Conservation (phyloP, 2,797 vertebrate genomes). For the Sylvia borin region DNA sequence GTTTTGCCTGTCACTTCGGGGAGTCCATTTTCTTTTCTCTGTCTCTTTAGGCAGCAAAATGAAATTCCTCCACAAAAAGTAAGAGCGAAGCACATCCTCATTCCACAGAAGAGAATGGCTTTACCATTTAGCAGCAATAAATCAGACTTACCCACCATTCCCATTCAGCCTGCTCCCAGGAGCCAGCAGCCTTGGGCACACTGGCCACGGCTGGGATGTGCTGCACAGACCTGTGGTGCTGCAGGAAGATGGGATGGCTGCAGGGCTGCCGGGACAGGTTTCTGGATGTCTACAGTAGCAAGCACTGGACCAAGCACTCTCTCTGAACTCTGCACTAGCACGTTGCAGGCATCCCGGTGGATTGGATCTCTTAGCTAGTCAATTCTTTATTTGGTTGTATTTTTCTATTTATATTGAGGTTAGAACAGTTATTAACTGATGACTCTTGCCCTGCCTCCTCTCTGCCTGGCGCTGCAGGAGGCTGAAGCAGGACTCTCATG, state of each 20-base stretch:
- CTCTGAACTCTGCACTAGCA: constrained; percentile 45
- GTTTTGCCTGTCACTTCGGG: not conserved
- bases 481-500: fast-evolving
- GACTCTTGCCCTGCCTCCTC: constrained; percentile 16
- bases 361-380: constrained; percentile 62
- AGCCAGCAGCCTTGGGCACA: not conserved
- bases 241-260: not conserved
- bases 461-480: not conserved
- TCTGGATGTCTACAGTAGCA: constrained; percentile 45
- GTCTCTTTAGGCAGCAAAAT: constrained; percentile 90
- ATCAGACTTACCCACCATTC: not conserved
- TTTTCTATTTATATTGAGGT: constrained; percentile 68
- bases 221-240: not conserved
- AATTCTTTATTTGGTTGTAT: constrained; percentile 47
- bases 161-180: constrained; percentile 5
- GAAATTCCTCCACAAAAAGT: constrained; percentile 98
- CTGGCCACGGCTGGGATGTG: fast-evolving
- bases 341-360: not conserved
- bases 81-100: constrained; percentile 21
- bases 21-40: not conserved
- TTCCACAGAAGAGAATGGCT: constrained; percentile 7
- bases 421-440: constrained; percentile 41
- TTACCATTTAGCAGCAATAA: not conserved
- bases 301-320: constrained; percentile 62
- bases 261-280: not conserved